Percentiles rank a stretch among this genome's conserved stretches.
Conservation (phyloP, 2,797 vertebrate genomes). For the Propithecus perrieri region DNA sequence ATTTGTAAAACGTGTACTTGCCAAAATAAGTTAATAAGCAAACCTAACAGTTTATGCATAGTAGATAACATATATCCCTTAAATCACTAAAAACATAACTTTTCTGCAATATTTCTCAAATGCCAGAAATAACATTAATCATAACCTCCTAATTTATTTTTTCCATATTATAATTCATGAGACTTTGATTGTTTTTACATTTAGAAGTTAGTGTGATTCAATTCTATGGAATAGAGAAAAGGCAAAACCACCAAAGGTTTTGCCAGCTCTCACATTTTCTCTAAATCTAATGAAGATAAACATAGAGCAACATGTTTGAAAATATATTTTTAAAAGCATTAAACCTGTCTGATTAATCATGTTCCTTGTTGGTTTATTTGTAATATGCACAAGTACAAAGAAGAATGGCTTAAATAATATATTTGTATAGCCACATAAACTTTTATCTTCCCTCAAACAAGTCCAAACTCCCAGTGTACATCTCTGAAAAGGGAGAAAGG, state of each 20-base stretch:
- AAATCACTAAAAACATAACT: not conserved
- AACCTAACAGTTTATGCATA: not conserved
- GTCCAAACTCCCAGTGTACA: conserved; percentile 50
- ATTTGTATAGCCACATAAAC: conserved; percentile 61
- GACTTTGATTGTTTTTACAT: not conserved
- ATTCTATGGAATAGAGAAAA: conserved; percentile 5
- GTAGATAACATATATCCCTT: not conserved
- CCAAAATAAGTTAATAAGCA: conserved; percentile 16
- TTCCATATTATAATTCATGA: not conserved
- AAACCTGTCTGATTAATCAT: not conserved
- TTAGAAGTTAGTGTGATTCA: not conserved
- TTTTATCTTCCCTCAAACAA: conserved; percentile 53
- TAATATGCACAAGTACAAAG: conserved; percentile 50
- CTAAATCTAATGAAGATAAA: conserved; percentile 29
- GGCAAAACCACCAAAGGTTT: not conserved
- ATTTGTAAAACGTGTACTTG: not conserved
- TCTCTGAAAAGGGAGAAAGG: conserved; percentile 68
- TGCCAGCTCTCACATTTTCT: conserved; percentile 9
- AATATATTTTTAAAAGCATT: conserved; percentile 20
- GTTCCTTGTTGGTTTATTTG: not conserved
- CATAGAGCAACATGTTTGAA: not conserved
- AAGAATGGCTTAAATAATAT: conserved; percentile 24
- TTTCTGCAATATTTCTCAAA: conserved; percentile 14
- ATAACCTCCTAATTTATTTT: not conserved
- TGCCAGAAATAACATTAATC: not conserved